A percentile compares a stretch with the other conserved stretches of the same genome.
These are phyloP conservation scores for Heliconius cydno DNA, from an alignment of 2,888 invertebrate genomes.

Conservation along the genomic window DNA sequence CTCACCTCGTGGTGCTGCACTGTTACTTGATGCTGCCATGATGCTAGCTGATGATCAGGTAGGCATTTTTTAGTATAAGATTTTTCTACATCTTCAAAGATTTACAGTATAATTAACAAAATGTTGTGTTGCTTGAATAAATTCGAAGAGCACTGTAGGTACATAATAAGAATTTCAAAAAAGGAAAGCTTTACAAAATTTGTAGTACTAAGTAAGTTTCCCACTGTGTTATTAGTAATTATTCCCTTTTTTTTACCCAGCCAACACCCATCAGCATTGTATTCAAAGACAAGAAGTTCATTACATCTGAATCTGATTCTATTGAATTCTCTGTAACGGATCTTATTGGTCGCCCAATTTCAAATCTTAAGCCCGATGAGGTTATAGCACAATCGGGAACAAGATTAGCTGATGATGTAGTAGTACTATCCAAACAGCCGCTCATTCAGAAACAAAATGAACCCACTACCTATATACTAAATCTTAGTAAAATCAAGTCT, in stretches of 20 bases:
- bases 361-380: slow-evolving; percentile 84
- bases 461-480: slow-evolving; percentile 88
- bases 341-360: slow-evolving; percentile 88
- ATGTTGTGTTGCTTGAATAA: no score
- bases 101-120: neutral
- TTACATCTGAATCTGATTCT: slow-evolving; percentile 89
- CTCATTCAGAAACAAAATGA: slow-evolving; percentile 78
- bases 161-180: no score
- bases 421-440: slow-evolving; percentile 88
- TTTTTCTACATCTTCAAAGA: neutral
- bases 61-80: neutral
- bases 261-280: slow-evolving; percentile 93
- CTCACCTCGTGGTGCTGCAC: slow-evolving; percentile 91
- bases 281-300: slow-evolving; percentile 89
- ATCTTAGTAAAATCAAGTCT: slow-evolving; percentile 90
- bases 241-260: slow-evolving; percentile 57
- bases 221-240: no score
- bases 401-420: slow-evolving; percentile 88
- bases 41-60: slow-evolving; percentile 87
- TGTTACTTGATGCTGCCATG: slow-evolving; percentile 90
- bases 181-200: no score
- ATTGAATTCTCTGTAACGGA: slow-evolving; percentile 89
- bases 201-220: no score
- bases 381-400: slow-evolving; percentile 91
- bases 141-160: no score